Base-by-base conservation (phyloP, 1,140 invertebrate genomes). In the Apolygus lucorum region DNA sequence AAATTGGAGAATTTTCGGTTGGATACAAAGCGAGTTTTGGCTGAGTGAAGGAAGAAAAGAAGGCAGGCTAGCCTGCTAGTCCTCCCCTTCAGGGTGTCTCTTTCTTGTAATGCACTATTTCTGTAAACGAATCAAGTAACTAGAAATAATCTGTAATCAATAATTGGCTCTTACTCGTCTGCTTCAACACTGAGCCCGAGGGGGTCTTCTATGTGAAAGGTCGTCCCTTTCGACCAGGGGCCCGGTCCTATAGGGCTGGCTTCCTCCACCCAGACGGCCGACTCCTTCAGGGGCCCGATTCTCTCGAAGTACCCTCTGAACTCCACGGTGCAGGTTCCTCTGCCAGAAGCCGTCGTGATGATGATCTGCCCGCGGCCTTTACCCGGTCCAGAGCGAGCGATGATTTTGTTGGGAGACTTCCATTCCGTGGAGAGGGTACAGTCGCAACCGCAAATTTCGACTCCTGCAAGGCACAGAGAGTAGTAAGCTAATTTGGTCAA, bases 241-340 rank as follows among this genome's bases (percentile, higher is more conserved):
- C 87, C 84, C 52, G 90, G 82, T 71, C 86, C 89, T 67, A 89
- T 86, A 1, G 87, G 81, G 1, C 88, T 87, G 29, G 89, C 88
- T 81, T 96, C 96, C 80, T 99, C 96, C 0, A 99, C 92, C 97
- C 97, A 99, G 11, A 99, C 94, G n/a, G 95, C 93, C 75, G 93
- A 96, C 78, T 99, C 97, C 80, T 98, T 97, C 67, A 98, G 86
- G 1, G 96, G 95, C 0, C 94, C 93, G 80, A 92, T 87, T 1
- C 89, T 88, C 78, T 94, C 91, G 79, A 91, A 87, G 76, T 91
- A 91, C 0, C 89, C 87, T 34, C 28, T 29, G 27, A 66, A 66
- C 24, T 66, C 64, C 2, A 66, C 64, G 1, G 64, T 66, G 64
- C 64, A 66, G n/a, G 64, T 34, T 21, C 97, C 97, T 76, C 87